phyloP scores from a whole-genome alignment of 2,113 vertebrate genomes.

The Recurvirostra avosetta region DNA sequence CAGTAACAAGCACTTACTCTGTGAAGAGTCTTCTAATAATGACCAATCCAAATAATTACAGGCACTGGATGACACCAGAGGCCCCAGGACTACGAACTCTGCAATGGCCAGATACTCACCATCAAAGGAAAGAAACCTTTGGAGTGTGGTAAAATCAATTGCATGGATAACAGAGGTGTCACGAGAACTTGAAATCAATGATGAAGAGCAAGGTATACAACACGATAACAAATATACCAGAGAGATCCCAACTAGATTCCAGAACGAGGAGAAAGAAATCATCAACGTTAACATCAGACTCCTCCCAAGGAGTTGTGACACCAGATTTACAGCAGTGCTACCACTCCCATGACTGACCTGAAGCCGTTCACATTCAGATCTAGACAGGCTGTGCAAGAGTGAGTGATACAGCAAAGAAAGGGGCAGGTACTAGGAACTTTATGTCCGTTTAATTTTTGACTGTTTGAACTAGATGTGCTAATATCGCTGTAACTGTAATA shows the following conservation, averaged over 20 bases:
- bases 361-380: background rate
- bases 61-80: background rate
- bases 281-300: background rate
- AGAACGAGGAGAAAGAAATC: background rate
- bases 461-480: background rate
- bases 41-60: background rate
- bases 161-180: background rate
- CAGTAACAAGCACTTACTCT: background rate
- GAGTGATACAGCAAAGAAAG: background rate
- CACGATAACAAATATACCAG: background rate
- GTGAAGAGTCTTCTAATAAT: background rate
- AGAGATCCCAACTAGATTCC: background rate
- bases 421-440: background rate
- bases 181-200: background rate
- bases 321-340: background rate
- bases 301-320: background rate
- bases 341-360: background rate
- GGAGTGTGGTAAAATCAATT: background rate
- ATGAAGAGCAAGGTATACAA: background rate
- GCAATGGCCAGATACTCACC: background rate
- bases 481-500: background rate
- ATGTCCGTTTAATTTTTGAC: background rate
- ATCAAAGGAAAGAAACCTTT: background rate
- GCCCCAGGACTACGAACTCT: fast-evolving
- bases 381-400: background rate